These are phyloP conservation scores for Solea solea DNA, from an alignment of 2,113 vertebrate species.

Conservation along the genomic window DNA sequence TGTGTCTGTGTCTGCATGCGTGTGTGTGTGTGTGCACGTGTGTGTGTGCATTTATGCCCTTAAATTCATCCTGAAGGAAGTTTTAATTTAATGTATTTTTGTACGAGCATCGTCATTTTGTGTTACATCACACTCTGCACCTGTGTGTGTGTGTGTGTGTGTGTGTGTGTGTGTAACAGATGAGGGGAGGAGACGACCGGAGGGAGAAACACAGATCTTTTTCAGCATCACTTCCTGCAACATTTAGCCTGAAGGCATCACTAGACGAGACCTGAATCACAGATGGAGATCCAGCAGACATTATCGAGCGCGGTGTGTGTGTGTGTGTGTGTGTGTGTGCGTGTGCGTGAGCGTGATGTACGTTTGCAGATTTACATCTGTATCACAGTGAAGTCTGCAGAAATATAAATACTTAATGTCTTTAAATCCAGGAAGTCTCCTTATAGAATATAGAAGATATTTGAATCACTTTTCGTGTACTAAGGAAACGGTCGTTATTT, in stretches of 20 bases:
- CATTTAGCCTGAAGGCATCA: slow-evolving; percentile 66
- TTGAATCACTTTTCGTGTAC: too few species aligned
- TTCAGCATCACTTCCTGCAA: slow-evolving; percentile 71
- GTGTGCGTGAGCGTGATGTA: slow-evolving; percentile 4
- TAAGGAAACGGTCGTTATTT: too few species aligned
- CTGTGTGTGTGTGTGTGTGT: slow-evolving; percentile 9
- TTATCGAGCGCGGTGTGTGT: slow-evolving; percentile 21
- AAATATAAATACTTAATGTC: too few species aligned
- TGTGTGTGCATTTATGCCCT: not conserved
- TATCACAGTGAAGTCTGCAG: too few species aligned
- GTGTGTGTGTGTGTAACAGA: slow-evolving; percentile 42
- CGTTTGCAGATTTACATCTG: not conserved
- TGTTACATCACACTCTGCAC: too few species aligned
- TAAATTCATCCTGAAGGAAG: not conserved
- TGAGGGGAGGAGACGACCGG: slow-evolving; percentile 55
- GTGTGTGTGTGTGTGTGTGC: slow-evolving; percentile 12
- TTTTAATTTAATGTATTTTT: not conserved
- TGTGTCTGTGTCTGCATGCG: not conserved
- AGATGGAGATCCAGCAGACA: slow-evolving; percentile 52
- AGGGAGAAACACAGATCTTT: slow-evolving; percentile 64
- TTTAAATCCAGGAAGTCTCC: too few species aligned
- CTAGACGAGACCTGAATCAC: slow-evolving; percentile 66
- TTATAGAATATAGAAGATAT: too few species aligned
- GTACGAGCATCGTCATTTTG: too few species aligned
- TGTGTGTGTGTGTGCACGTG: slow-evolving; percentile 19